Conservation (phyloP, 1,140 invertebrate species). For the Cotesia chilonis region DNA sequence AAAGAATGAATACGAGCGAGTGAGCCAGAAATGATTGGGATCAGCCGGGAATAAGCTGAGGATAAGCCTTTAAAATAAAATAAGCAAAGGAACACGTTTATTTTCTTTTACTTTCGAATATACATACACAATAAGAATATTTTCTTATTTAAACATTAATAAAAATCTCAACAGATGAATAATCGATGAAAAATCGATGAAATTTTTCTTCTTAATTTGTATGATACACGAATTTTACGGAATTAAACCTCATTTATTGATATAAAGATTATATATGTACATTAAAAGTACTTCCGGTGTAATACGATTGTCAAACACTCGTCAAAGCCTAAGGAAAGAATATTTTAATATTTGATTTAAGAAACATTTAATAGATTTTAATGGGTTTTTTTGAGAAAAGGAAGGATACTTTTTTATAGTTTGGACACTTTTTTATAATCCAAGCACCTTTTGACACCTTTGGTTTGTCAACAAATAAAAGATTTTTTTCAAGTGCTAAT, state of each 20-base stretch:
- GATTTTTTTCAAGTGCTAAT: no score
- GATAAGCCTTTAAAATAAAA: slow-evolving; percentile 55
- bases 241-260: background rate
- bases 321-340: slow-evolving; percentile 19
- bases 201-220: no score
- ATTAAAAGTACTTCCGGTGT: slow-evolving; percentile 52
- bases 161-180: background rate
- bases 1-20: slow-evolving; percentile 37
- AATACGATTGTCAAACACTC: slow-evolving; percentile 61
- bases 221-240: background rate
- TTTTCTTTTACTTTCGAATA: slow-evolving; percentile 2
- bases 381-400: no score
- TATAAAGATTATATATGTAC: background rate
- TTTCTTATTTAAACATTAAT: background rate
- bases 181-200: background rate
- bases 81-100: background rate
- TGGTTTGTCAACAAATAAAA: no score
- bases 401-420: no score
- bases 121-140: background rate
- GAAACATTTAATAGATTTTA: no score
- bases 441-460: no score
- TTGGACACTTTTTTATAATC: no score
- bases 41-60: slow-evolving; percentile 62
- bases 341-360: slow-evolving; percentile 50
- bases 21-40: slow-evolving; percentile 64